Evolutionary conservation across 2,888 invertebrate genomes (phyloP).

Genomic region (Cantharis nigra): DNA sequence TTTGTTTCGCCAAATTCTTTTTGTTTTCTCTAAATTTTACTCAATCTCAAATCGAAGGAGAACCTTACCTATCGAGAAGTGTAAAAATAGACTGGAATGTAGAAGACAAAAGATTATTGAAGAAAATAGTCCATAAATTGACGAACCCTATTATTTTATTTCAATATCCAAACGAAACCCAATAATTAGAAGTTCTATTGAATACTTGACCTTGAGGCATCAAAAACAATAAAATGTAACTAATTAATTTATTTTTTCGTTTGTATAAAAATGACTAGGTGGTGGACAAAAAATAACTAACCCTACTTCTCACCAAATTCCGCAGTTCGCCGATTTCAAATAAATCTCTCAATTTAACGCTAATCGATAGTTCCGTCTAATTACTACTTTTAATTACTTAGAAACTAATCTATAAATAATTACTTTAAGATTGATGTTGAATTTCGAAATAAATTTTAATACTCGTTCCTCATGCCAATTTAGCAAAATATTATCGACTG

Average conservation of each 20-base stretch:
- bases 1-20: too few relatives aligned
- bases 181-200: neutral
- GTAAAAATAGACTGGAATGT: neutral
- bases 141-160: neutral
- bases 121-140: neutral
- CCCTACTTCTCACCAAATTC: neutral
- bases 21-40: neutral
- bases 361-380: conserved; percentile 20
- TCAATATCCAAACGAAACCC: neutral
- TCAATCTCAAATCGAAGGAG: too few relatives aligned
- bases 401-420: conserved; percentile 20
- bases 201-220: neutral
- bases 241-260: neutral
- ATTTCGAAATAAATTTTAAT: conserved; percentile 12
- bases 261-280: neutral
- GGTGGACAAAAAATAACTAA: neutral
- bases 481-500: neutral
- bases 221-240: neutral
- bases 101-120: neutral
- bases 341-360: conserved; percentile 17
- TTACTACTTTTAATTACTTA: conserved; percentile 20
- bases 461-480: neutral
- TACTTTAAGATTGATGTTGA: conserved; percentile 6
- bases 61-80: too few relatives aligned
- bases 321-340: neutral